Evolutionary conservation across 2,797 vertebrate genomes (phyloP).

Genomic region (Muscicapa striata): DNA sequence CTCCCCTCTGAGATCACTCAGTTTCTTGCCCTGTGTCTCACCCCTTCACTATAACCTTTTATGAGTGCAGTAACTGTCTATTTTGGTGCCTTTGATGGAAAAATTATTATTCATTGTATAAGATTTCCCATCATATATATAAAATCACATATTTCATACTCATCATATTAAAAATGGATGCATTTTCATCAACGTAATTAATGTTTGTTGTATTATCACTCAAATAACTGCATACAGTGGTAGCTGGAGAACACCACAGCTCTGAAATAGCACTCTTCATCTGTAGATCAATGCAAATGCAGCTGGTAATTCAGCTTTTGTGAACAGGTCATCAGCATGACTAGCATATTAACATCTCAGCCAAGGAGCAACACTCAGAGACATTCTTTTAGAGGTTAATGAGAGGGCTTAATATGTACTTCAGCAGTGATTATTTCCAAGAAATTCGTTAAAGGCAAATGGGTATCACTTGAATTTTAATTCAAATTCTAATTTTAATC

Average conservation of each 20-base stretch:
- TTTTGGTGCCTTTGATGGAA: not conserved
- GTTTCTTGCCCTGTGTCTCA: not conserved
- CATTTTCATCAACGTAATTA: constrained; percentile 22
- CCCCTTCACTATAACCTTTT: not conserved
- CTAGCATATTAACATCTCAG: constrained; percentile 20
- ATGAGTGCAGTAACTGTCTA: not conserved
- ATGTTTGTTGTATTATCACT: not conserved
- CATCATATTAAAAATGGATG: not conserved
- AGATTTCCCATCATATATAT: not conserved
- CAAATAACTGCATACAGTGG: not conserved
- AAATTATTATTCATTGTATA: not conserved
- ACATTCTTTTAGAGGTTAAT: constrained; percentile 36
- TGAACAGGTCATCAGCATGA: not conserved
- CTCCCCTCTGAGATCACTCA: not conserved
- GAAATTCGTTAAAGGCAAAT: constrained; percentile 27
- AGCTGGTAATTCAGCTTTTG: constrained; percentile 9
- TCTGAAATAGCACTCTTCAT: constrained; percentile 3
- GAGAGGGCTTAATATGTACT: constrained; percentile 13
- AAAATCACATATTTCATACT: not conserved
- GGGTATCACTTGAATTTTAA: constrained; percentile 34
- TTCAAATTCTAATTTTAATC: constrained; percentile 44
- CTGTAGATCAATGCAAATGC: not conserved
- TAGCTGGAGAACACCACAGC: not conserved
- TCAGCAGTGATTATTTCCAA: constrained; percentile 39
- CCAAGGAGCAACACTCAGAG: constrained; percentile 8